Evolutionary conservation across 2,888 invertebrate genomes (phyloP).

Genomic region (Graphium colonna): DNA sequence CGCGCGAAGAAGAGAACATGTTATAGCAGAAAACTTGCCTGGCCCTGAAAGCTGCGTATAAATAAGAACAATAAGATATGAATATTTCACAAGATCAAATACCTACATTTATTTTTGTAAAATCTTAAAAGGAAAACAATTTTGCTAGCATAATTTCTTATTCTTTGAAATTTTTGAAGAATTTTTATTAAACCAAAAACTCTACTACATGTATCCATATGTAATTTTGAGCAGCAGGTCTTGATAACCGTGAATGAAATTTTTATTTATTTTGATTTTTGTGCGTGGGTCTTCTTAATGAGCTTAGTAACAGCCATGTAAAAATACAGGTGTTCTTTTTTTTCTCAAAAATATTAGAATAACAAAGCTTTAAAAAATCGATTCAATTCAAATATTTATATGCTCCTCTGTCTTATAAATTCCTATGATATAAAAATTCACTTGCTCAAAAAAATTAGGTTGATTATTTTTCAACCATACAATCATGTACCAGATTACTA

Average conservation of each 20-base stretch:
- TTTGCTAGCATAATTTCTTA: neutral
- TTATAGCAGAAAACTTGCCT: conserved; percentile 90
- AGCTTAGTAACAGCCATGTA: neutral
- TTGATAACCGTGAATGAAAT: too few species aligned
- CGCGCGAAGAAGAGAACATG: conserved; percentile 84
- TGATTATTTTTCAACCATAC: neutral
- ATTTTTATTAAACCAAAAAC: neutral
- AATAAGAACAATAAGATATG: conserved; percentile 28
- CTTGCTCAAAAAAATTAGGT: conserved; percentile 18
- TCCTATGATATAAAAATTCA: neutral
- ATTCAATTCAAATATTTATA: too few species aligned
- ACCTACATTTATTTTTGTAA: conserved; percentile 17
- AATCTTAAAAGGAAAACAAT: neutral
- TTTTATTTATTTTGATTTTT: too few species aligned
- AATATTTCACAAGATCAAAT: conserved; percentile 2
- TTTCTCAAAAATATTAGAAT: too few species aligned
- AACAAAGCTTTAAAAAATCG: too few species aligned
- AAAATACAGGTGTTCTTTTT: too few species aligned
- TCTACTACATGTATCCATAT: too few species aligned
- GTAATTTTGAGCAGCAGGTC: too few species aligned
- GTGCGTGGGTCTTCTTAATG: too few species aligned
- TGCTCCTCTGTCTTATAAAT: too few species aligned
- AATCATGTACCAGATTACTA: conserved; percentile 7
- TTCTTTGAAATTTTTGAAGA: neutral
- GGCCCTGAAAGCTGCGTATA: conserved; percentile 94